Evolutionary conservation across 2,797 vertebrate species (phyloP).

Genomic region (Lutjanus campechanus): DNA sequence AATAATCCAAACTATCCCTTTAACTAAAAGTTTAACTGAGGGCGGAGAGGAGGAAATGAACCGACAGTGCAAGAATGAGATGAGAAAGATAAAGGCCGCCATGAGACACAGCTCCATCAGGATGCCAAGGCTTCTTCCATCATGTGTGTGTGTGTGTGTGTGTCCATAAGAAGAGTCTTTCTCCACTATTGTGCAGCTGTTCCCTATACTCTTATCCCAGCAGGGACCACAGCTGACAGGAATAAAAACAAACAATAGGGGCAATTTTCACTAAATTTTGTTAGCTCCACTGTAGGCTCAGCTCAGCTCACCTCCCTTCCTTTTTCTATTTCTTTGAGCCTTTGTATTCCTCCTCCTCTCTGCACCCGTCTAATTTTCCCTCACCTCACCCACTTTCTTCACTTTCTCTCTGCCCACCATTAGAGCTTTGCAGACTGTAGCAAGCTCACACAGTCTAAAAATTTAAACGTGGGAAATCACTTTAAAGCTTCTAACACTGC

Average conservation of each 20-base stretch:
- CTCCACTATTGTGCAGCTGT: constrained; percentile 52
- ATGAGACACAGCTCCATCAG: constrained; percentile 37
- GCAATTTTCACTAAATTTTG: constrained; percentile 60
- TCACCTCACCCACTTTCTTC: constrained; percentile 12
- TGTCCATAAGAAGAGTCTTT: constrained; percentile 45
- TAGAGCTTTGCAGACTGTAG: constrained; percentile 51
- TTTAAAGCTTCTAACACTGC: constrained; percentile 57
- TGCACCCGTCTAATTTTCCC: constrained; percentile 23
- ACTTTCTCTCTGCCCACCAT: constrained; percentile 33
- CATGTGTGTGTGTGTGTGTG: constrained; percentile 14
- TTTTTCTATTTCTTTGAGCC: constrained; percentile 9
- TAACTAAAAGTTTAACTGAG: constrained; percentile 26
- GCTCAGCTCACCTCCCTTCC: constrained; percentile 15
- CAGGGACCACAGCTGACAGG: constrained; percentile 56
- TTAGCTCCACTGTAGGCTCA: constrained; percentile 41
- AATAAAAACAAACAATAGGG: constrained; percentile 70
- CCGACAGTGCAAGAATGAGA: constrained; percentile 43
- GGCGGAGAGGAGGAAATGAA: constrained; percentile 43
- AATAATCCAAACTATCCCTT: no score
- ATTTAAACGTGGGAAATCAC: constrained; percentile 68
- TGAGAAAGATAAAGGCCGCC: constrained; percentile 33
- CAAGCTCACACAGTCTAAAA: constrained; percentile 65
- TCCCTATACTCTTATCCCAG: constrained; percentile 32
- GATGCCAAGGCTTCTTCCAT: constrained; percentile 37
- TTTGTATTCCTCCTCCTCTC: constrained; percentile 29